Percentiles rank a stretch among this genome's conserved stretches.
These are phyloP conservation scores for Onchidella celtica DNA, from an alignment of 2,888 invertebrate genomes.

Conservation along the genomic window DNA sequence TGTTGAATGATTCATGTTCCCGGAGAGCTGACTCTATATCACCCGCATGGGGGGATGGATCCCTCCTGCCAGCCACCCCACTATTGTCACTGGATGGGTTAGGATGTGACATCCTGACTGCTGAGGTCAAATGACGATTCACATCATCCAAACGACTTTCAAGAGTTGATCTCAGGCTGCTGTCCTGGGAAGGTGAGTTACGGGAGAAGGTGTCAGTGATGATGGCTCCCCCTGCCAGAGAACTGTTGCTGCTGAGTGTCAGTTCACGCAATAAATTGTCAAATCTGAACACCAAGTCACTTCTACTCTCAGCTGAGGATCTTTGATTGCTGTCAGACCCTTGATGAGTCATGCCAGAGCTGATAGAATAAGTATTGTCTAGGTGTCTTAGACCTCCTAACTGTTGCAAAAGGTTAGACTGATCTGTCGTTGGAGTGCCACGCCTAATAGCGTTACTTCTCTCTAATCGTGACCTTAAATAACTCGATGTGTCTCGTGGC, in stretches of 20 bases:
- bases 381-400: slow-evolving; percentile 28
- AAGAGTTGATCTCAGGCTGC: slow-evolving; percentile 1
- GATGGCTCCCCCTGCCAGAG: slow-evolving; percentile 7
- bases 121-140: slow-evolving; percentile 5
- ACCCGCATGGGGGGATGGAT: slow-evolving; percentile 20
- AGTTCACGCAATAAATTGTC: slow-evolving; percentile 44
- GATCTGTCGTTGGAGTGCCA: slow-evolving; percentile 10
- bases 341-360: slow-evolving; percentile 4
- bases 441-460: slow-evolving; percentile 46
- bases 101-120: background rate
- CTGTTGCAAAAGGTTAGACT: slow-evolving; percentile 32
- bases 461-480: slow-evolving; percentile 41
- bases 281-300: slow-evolving; percentile 31
- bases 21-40: slow-evolving; percentile 40
- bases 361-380: slow-evolving; percentile 1
- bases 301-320: slow-evolving; percentile 22
- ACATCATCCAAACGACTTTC: slow-evolving; percentile 1
- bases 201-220: slow-evolving; percentile 9
- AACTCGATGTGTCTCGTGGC: slow-evolving; percentile 44
- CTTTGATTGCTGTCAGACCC: slow-evolving; percentile 46
- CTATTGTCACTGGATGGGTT: background rate
- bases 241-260: slow-evolving; percentile 2
- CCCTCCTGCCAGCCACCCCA: background rate
- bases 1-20: slow-evolving; percentile 47
- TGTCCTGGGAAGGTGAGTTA: background rate